Evolutionary conservation across 2,113 vertebrate genomes (phyloP), one percentile per base, ranked within the genome.

Genomic region (Aegotheles bennettii): DNA sequence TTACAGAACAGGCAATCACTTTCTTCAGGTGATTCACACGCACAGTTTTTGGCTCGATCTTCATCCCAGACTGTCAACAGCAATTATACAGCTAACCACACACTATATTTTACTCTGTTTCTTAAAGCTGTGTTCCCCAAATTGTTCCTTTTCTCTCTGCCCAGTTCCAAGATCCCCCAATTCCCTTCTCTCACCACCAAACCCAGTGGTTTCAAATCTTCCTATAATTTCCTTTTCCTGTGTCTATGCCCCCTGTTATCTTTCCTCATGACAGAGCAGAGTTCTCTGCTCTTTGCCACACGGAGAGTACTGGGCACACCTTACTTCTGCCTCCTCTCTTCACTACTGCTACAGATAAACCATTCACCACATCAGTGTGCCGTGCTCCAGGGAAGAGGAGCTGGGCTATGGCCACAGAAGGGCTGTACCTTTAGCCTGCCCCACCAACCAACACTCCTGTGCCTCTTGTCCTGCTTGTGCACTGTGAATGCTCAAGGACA

Each of bases 241-340:
- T 10, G 25, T 24, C 50, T 43, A 9, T 19, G 16, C 6, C 24
- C 28, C 25, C 21, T 1, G 13, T 0, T 35, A 57, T 19, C 23
- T 43, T 71, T 56, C 54, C 12, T 11, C 19, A 29, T 33, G 12
- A 23, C 56, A 48, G 60, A 74, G 35, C 54, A 43, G n/a, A 45
- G 57, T 15, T 71, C 61, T 59, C 23, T 0, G 0, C 16, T 65
- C 76, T 77, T 73, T 51, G 82, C 33, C 54, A 65, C 3, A 1
- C 0, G 1, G 43, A 38, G 59, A 75, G 42, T 6, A 53, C 35
- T 3, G 3, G 42, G 31, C 63, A 80, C 54, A 77, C 40, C 11
- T 64, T 43, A 56, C 33, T 68, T 76, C 16, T 25, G 29, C 31
- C 36, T 64, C 45, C n/a, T 80, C 18, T 38, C 21, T 28, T 57